These are phyloP conservation scores for Xiphydria camelus DNA, from an alignment of 2,888 invertebrate genomes.

Conservation along the genomic window DNA sequence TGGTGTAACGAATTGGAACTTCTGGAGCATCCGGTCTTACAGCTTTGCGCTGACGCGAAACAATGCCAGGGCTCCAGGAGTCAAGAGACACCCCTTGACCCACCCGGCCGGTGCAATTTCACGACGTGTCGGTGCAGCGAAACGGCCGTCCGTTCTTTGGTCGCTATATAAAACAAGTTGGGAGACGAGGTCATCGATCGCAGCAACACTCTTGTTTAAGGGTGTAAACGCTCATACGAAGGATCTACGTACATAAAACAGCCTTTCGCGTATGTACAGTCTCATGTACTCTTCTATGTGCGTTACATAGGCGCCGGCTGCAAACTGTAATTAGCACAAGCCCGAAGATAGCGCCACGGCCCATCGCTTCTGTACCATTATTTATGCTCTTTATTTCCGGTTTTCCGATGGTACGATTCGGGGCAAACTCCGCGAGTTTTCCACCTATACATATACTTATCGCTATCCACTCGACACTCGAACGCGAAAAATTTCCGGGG, in stretches of 20 bases:
- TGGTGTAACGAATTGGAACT: neutral
- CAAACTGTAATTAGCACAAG: neutral
- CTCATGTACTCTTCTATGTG: no score
- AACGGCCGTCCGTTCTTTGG: constrained; percentile 21
- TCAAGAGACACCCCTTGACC: constrained; percentile 30
- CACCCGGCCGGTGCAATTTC: neutral
- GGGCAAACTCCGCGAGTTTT: no score
- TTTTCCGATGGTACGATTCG: neutral
- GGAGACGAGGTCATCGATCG: neutral
- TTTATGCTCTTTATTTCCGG: constrained; percentile 1
- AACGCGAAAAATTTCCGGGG: no score
- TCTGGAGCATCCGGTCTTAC: constrained; percentile 1
- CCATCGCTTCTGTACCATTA: constrained; percentile 1
- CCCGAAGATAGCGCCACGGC: neutral
- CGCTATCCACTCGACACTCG: no score
- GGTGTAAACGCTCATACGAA: no score
- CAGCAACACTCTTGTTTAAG: no score
- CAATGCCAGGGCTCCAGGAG: constrained; percentile 27
- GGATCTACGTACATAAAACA: neutral
- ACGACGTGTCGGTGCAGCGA: constrained; percentile 12
- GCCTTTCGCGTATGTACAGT: neutral
- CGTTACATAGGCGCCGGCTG: no score
- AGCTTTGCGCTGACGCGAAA: constrained; percentile 15
- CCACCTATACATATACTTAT: no score
- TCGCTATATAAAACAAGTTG: constrained; percentile 18